These are phyloP conservation scores for Esox lucius DNA, from an alignment of 2,797 vertebrate genomes.

Conservation along the genomic window DNA sequence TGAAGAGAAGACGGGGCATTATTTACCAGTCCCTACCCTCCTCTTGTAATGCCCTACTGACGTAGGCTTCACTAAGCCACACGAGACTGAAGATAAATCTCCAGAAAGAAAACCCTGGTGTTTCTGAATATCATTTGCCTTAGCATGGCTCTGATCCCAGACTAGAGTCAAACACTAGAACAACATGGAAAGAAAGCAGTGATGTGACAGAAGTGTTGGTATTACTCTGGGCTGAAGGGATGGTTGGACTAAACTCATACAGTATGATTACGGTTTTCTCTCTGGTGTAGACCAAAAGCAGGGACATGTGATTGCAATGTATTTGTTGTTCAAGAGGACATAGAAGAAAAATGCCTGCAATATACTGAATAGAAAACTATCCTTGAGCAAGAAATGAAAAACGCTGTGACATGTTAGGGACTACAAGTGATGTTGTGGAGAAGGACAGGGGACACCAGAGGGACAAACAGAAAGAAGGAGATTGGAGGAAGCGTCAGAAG, in stretches of 20 bases:
- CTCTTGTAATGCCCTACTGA: neutral
- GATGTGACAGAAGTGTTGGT: neutral
- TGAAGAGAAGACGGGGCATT: neutral
- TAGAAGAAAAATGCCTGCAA: neutral
- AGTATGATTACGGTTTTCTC: neutral
- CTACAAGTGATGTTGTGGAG: neutral
- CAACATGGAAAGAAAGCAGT: neutral
- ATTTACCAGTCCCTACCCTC: slow-evolving; percentile 17
- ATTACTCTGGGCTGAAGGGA: neutral
- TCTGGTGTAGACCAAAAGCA: neutral
- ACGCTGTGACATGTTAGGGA: neutral
- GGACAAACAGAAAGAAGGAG: neutral
- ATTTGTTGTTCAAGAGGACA: neutral
- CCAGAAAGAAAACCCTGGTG: neutral
- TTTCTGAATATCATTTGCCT: neutral
- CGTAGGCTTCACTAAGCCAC: neutral
- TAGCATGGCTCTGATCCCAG: neutral
- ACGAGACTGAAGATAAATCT: slow-evolving; percentile 13
- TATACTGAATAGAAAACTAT: neutral
- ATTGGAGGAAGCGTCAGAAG: neutral
- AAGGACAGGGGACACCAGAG: neutral
- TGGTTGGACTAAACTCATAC: neutral
- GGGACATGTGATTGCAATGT: neutral
- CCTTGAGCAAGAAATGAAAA: neutral
- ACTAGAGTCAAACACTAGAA: neutral